Conservation (phyloP, 2,113 vertebrate genomes). For the Verasper variegatus region DNA sequence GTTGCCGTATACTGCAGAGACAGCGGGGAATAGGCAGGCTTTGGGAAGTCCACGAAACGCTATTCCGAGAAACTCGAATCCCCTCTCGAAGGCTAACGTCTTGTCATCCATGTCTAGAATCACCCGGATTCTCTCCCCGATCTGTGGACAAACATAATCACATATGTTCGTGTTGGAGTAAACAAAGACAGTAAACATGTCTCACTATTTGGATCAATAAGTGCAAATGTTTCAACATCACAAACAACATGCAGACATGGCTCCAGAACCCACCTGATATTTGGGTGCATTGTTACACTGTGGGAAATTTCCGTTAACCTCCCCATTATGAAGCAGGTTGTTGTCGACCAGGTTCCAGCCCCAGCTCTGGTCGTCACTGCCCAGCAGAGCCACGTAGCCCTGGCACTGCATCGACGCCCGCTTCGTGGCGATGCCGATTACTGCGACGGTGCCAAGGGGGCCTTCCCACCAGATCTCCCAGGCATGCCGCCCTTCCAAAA, state of each 20-base stretch:
- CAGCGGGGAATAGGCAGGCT: slow-evolving; percentile 96
- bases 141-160: slow-evolving; percentile 82
- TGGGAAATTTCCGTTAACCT: slow-evolving; percentile 97
- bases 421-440: slow-evolving; percentile 97
- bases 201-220: not conserved
- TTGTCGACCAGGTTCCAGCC: slow-evolving; percentile 99
- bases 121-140: slow-evolving; percentile 97
- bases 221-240: not conserved
- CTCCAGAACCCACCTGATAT: slow-evolving; percentile 88
- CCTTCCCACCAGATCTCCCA: slow-evolving; percentile 99
- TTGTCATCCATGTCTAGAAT: slow-evolving; percentile 99
- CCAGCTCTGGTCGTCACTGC: slow-evolving; percentile 99
- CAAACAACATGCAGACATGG: not conserved
- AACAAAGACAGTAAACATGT: not conserved
- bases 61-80: slow-evolving; percentile 97
- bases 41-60: slow-evolving; percentile 98
- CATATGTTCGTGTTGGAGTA: not conserved
- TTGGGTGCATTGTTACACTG: slow-evolving; percentile 99
- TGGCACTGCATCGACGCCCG: slow-evolving; percentile 97
- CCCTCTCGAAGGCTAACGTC: slow-evolving; percentile 97
- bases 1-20: slow-evolving; percentile 98
- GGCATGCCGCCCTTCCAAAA: slow-evolving; percentile 95
- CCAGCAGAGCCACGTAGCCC: slow-evolving; percentile 96
- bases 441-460: slow-evolving; percentile 96
- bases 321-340: slow-evolving; percentile 96